Evolutionary conservation across 2,113 vertebrate genomes (phyloP), one percentile per base, ranked within the genome.

Genomic region (Phylloscopus trochiloides): DNA sequence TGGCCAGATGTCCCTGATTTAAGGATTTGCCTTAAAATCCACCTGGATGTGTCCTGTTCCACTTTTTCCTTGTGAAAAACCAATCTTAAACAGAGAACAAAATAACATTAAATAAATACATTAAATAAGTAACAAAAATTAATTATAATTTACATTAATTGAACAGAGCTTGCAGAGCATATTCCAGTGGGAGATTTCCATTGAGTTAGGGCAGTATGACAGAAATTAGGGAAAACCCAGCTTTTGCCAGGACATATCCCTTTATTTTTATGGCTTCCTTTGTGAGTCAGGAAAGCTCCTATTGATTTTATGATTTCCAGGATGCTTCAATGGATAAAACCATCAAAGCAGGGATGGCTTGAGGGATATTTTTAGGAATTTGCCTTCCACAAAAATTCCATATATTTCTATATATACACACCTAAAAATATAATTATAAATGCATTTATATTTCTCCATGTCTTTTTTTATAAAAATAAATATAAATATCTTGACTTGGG

Each of bases 61-160:
- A 40, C 4, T 34, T 80, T 67, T 75, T 9, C 18, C 7, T n/a
- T 50, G 20, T 72, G 6, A 61, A 65, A 86, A 71, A 8, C 0
- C 2, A 9, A 3, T 2, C 0, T 65, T 47, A 65, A 43, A 57
- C 3, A 19, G 3, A 26, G 24, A 3, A 3, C 47, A 89, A 68
- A 25, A 57, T 32, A 1, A 12, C 7, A 31, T 18, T 70, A 32
- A 47, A 38, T 36, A 45, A 67, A 32, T 19, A 17, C 14, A 21
- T 28, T 47, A 65, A n/a, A 36, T 31, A 66, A 67, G 43, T 12
- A 59, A 18, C 3, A 57, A 50, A 17, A 42, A 36, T 2, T 3
- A 40, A 31, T 65, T 32, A 55, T 17, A 2, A 13, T 50, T 72
- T 54, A 2, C 13, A 20, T 54, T 28, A 48, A 88, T 42, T 13